Base-by-base conservation (phyloP, 1,140 invertebrate species). In the Parapsyche elsis region DNA sequence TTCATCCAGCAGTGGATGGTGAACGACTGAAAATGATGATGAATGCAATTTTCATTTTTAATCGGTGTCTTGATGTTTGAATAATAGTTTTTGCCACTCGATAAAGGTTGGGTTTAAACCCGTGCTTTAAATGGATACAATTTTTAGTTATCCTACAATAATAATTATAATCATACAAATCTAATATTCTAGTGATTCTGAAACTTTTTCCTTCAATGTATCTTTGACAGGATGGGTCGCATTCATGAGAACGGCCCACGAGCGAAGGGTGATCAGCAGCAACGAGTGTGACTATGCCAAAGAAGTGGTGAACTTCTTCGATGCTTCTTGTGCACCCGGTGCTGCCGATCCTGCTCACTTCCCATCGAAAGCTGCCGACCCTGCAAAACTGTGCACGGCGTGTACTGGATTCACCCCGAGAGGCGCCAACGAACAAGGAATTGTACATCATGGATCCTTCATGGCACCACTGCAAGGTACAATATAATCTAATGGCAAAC, bases 311-410 rank as follows among this genome's bases (percentile, higher is more conserved):
- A 87, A 90, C 26, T 91, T 92, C 84, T 90, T 93, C 83, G 85
- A 85, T 0, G 85, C 85, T 1, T 89, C 91, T 0, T 93, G 92
- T 84, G 89, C 89, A 0, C 92, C 92, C 0, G 92, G 92, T 7
- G 90, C 91, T 0, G 80, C 86, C 0, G 88, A 91, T 78, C 75
- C 81, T 5, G 80, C 87, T 7, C 90, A 91, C 71, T 85, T 87
- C 67, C 84, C 88, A 9, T 81, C 84, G 5, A 84, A 87, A 0
- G 73, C 79, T 0, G 84, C 84, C 19, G 81, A 84, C 79, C 57
- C 61, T 0, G 78, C 80, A 12, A 85, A 85, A 64, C 82, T 89
- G 16, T 89, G 88, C 80, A 23, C 70, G 9, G 81, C 84, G 10
- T 88, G 87, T 75, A 61, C 16, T 45, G 82, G 80, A n/a, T 83